phyloP scores from a whole-genome alignment of 2,888 invertebrate species.

The Hemistola chrysoprasaria region DNA sequence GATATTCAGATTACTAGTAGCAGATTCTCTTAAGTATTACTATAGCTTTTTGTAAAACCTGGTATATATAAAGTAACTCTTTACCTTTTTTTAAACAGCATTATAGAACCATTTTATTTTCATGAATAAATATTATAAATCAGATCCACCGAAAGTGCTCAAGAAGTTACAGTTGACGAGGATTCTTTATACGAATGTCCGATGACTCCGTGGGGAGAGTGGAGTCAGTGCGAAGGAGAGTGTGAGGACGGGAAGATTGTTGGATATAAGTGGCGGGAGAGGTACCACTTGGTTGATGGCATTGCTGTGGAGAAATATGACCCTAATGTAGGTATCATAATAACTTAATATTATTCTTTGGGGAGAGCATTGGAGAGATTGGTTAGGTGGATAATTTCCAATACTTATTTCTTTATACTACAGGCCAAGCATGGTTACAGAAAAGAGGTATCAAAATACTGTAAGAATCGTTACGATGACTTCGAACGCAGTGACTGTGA shows the following conservation, averaged over 20 bases:
- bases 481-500: slow-evolving; percentile 58
- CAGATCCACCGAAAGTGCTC: slow-evolving; percentile 5
- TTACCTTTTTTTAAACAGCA: too few relatives aligned
- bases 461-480: slow-evolving; percentile 55
- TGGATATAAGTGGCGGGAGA: slow-evolving; percentile 60
- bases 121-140: too few relatives aligned
- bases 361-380: too few relatives aligned
- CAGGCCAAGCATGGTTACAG: slow-evolving; percentile 46
- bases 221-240: slow-evolving; percentile 65
- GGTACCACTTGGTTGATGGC: slow-evolving; percentile 67
- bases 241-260: slow-evolving; percentile 50
- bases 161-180: slow-evolving; percentile 48
- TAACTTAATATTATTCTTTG: not conserved
- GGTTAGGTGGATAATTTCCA: too few relatives aligned
- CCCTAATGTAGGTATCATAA: slow-evolving; percentile 48
- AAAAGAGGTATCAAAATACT: slow-evolving; percentile 59
- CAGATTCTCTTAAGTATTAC: too few relatives aligned
- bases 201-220: slow-evolving; percentile 60
- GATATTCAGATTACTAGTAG: too few relatives aligned
- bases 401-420: slow-evolving; percentile 14
- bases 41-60: too few relatives aligned
- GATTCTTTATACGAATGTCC: slow-evolving; percentile 60
- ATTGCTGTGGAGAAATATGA: slow-evolving; percentile 67
- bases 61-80: too few relatives aligned
- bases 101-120: too few relatives aligned